Base-by-base conservation (phyloP, 2,113 vertebrate genomes). In the Grammomys dolichurus region DNA sequence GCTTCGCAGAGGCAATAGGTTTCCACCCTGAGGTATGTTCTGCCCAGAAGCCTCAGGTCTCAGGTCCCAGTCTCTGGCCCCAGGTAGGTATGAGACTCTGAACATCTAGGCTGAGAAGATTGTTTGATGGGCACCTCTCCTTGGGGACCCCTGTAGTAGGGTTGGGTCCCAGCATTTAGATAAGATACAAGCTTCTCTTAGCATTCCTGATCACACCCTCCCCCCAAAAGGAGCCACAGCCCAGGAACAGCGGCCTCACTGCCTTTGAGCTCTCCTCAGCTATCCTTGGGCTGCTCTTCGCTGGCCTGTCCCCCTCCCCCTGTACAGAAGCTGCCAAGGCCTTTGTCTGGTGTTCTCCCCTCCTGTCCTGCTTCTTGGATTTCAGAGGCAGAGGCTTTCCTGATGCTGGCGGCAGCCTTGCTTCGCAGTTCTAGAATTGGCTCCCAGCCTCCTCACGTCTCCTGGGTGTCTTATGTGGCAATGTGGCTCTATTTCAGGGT, bases 341-440 rank as follows among this genome's bases (percentile, higher is more conserved):
- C 75, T 75, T 70, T 36, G 33, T 87, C 90, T 65, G 43, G 43
- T 80, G 94, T 40, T 70, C 48, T 94, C 84, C 36, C 63, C 46
- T 80, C 40, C 86, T 60, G 75, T 72, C 75, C 91, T 72, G 92
- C 36, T 75, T 73, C 90, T 95, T 88, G 63, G 67, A 33, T 97
- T 97, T 96, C 92, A 70, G 94, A 54, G 43, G 75, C 54, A 63
- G 93, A 91, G 96, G 78, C 72, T 91, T 90, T 65, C 90, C 90
- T 82, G 67, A 48, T 56, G 63, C 86, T 92, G 95, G 75, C 24
- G 3, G 81, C 0, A 0, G 60, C 69, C 88, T 88, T 80, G 93
- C 80, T 0, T 14, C 67, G 91, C 87, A 70, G 51, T 95, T 89
- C 70, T 93, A 54, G 90, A 85, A 58, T 89, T 95, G 96, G 92